These are phyloP conservation scores for Ophion ellenae DNA, from an alignment of 2,888 invertebrate species.

Conservation along the genomic window DNA sequence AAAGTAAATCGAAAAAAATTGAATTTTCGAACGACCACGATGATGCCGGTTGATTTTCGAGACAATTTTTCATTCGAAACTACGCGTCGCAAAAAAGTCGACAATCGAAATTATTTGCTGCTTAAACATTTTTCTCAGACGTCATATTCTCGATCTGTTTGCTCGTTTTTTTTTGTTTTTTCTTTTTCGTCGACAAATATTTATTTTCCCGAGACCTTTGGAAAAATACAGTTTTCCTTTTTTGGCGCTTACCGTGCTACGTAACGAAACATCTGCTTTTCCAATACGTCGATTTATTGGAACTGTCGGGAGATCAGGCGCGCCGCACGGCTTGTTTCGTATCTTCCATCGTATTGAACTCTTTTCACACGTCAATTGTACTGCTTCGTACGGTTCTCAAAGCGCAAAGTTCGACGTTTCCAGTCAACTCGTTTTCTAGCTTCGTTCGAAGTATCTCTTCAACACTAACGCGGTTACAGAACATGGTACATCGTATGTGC, in stretches of 20 bases:
- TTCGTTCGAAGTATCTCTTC: constrained; percentile 26
- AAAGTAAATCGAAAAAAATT: background rate
- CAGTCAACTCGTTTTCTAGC: constrained; percentile 39
- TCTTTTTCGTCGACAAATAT: background rate
- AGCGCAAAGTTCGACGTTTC: constrained; percentile 42
- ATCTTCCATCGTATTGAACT: constrained; percentile 46
- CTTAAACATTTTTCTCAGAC: too few species aligned
- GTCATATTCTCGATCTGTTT: too few species aligned
- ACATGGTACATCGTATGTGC: background rate
- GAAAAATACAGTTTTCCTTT: background rate
- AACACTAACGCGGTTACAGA: constrained; percentile 4
- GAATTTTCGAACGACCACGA: too few species aligned
- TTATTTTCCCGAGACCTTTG: background rate
- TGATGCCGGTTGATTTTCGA: too few species aligned
- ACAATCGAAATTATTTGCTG: too few species aligned
- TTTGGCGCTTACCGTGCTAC: background rate
- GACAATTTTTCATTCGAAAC: too few species aligned
- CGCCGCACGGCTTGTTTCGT: background rate
- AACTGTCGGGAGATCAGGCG: background rate
- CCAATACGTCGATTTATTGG: constrained; percentile 5
- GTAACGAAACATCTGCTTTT: background rate
- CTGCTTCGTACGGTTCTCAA: constrained; percentile 20
- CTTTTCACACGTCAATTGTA: constrained; percentile 56
- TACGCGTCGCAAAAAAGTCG: too few species aligned
- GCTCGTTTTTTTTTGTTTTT: background rate